Evolutionary conservation across 1,140 invertebrate genomes (phyloP), one percentile per base, ranked within the genome.

Genomic region (Berghia stephanieae): DNA sequence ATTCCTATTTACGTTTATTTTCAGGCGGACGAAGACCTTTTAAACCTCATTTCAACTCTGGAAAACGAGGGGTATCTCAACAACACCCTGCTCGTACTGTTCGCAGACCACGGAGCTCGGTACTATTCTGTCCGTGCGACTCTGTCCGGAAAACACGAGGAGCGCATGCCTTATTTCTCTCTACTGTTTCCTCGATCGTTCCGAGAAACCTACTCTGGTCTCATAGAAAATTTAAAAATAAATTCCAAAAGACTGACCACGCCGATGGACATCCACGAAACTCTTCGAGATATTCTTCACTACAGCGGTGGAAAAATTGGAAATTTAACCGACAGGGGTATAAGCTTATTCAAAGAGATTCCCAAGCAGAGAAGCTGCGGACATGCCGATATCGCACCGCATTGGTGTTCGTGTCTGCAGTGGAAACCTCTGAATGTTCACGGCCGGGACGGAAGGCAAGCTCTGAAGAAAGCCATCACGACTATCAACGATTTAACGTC

Each of bases 361-460:
- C 87, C 90, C 16, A 91, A 93, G 78, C 91, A 93, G 63, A 91
- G 96, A 66, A 95, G 94, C 3, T 98, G 96, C 86, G 91, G 92
- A n/a, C 93, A 96, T 88, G 96, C 96, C 4, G 94, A 93, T 42
- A 95, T 98, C 69, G 95, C 96, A 85, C 93, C 96, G 0, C 96
- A 98, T 88, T 98, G 96, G 96, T 98, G 97, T 84, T 94, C 95
- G n/a, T 98, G 96, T 85, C 90, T 97, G 4, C 91, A 92, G 3
- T 97, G 95, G 78, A 43, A 60, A n/a, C n/a, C n/a, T n/a, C n/a
- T n/a, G 36, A 60, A 69, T 2, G 74, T 82, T 8, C 63, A 77
- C 55, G 31, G 73, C 21, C 66, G 72, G 13, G 68, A 1, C 42
- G 66, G 16, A 43, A 71, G 24, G 2, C 42, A n/a, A n/a, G n/a